Base-by-base conservation (phyloP, 2,888 invertebrate species). In the Heliconius ethilla region DNA sequence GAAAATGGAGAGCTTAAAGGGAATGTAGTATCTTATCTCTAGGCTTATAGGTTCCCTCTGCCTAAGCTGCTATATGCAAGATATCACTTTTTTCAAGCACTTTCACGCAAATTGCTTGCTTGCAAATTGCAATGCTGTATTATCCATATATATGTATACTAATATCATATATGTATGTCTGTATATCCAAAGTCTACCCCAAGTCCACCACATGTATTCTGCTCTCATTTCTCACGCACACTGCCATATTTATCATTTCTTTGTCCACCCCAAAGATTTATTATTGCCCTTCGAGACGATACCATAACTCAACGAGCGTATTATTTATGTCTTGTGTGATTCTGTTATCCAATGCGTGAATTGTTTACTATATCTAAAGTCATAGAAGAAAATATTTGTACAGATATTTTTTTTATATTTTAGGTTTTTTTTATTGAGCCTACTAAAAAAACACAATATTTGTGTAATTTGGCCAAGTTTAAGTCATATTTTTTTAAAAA, bases 231-330 rank as follows among this genome's bases (percentile, higher is more conserved):
- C 87, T 90, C 90, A 89, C 81, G 83, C 86, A 82, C 87, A 86
- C 86, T 84, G 83, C 84, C 83, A 85, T 90, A 89, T 91, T 90
- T 91, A 91, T 92, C 90, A 91, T 91, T 91, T 91, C 90, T 91
- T 91, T 90, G 90, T 91, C 90, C 90, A 90, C 89, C 88, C 88
- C 79, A 81, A 85, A 88, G 91, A 90, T 90, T 89, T 90, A 90
- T 89, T 77, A 83, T 82, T 79, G 81, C 82, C 86, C 84, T 83
- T 84, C 82, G 87, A 86, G 83, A 80, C 83, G 82, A 82, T 83
- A 81, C 81, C 81, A 86, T 87, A 87, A 85, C 84, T 86, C 86
- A 85, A 85, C 84, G 77, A 81, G 77, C 78, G 78, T 81, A 81
- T 85, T 87, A 88, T 89, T 88, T 89, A 87, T 87, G 69, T 51